phyloP scores from a whole-genome alignment of 2,113 vertebrate species.

The Tragelaphus strepsiceros region DNA sequence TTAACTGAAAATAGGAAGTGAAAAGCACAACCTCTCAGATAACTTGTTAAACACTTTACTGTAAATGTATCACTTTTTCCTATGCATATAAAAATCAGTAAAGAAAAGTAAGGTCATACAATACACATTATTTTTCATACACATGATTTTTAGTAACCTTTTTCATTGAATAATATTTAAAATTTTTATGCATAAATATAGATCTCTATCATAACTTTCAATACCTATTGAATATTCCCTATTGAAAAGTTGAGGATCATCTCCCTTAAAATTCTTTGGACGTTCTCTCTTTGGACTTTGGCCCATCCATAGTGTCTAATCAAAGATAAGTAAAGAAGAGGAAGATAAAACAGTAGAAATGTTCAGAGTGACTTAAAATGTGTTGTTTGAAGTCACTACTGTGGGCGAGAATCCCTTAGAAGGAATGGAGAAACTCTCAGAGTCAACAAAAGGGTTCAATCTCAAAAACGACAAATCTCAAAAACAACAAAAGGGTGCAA shows the following conservation, averaged over 20 bases:
- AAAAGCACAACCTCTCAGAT: background rate
- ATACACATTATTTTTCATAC: background rate
- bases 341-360: background rate
- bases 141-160: background rate
- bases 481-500: background rate
- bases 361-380: background rate
- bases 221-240: background rate
- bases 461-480: background rate
- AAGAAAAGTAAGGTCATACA: conserved; percentile 1
- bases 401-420: background rate
- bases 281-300: background rate
- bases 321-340: conserved; percentile 13
- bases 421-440: background rate
- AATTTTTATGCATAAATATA: background rate
- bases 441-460: background rate
- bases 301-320: background rate
- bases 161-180: background rate
- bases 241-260: conserved; percentile 23
- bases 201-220: background rate
- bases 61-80: background rate
- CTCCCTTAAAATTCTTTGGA: background rate
- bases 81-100: background rate
- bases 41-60: background rate
- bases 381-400: background rate
- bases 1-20: background rate